phyloP scores from a whole-genome alignment of 2,797 vertebrate species.

The Neomorphus geoffroyi region DNA sequence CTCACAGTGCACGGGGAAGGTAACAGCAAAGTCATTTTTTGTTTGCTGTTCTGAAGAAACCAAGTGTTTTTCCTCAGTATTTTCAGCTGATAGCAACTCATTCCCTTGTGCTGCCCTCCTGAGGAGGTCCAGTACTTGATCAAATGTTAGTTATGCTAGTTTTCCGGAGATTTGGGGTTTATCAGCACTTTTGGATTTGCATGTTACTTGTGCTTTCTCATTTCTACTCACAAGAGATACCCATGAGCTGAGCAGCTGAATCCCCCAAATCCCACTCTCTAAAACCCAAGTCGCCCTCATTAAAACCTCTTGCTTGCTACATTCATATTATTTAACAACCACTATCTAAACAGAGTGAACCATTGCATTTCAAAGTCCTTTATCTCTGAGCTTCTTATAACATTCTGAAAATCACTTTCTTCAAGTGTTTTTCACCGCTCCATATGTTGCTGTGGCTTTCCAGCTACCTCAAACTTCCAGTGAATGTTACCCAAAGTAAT shows the following conservation, averaged over 20 bases:
- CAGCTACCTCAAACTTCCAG: not conserved
- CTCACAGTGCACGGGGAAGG: not conserved
- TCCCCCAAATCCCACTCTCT: not conserved
- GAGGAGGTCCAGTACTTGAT: not conserved
- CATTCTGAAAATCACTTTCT: not conserved
- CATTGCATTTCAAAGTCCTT: not conserved
- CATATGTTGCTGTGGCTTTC: not conserved
- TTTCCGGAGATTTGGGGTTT: not conserved
- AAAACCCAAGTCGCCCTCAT: not conserved
- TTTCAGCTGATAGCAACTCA: not conserved
- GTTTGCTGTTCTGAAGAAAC: not conserved
- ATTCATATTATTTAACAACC: not conserved
- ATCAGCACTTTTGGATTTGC: not conserved
- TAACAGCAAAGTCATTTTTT: not conserved
- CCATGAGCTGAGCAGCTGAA: not conserved
- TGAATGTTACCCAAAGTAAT: not conserved
- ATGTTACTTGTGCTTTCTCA: not conserved
- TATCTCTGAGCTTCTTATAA: not conserved
- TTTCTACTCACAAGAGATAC: not conserved
- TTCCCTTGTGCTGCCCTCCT: not conserved
- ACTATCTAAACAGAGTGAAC: not conserved
- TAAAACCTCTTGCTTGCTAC: not conserved
- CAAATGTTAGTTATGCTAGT: not conserved
- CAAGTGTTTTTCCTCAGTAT: not conserved
- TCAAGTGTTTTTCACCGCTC: not conserved